Base-by-base conservation (phyloP, 1,140 invertebrate genomes). In the Drosophila obscura region DNA sequence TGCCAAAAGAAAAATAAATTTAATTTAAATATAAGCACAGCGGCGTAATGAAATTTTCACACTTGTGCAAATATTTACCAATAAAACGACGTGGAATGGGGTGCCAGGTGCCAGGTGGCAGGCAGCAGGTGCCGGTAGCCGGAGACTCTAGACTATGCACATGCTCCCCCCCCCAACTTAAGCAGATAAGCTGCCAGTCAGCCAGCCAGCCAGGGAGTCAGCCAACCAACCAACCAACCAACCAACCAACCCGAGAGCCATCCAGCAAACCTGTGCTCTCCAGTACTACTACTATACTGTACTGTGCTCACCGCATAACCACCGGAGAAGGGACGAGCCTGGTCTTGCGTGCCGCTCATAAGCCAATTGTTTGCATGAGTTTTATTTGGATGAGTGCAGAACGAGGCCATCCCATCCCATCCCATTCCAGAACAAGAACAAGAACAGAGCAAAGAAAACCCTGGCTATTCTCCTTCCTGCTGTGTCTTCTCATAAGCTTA, bases 31-130 rank as follows among this genome's bases (percentile, higher is more conserved):
- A 90, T 89, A 90, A 85, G 88, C 84, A 90, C 66, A 82, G 81
- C 65, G 72, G 77, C 78, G 83, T 90, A 90, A 90, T 90, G 88
- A 90, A 90, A 90, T 90, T 90, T 90, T 90, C 88, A 89, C 88
- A 90, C 88, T 90, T 90, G 88, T 90, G 88, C 83, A 90, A 90
- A 90, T 90, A 90, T 90, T 90, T 90, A 84, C 81, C 80, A 85
- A 90, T 89, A 89, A 84, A 80, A 80, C 61, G 69, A 82, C 64
- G 43, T 50, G 52, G 60, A 41, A 71, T 49, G 61, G 72, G 46
- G 56, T 58, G 64, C 65, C 66, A 68, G 49, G 11, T 26, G 13
- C 24, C 43, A 52, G 31, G 11, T 24, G 13, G 19, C 43, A 52
- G 31, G 31, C 6, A 5, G 49, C 24, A 16, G 49, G 35, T 31